phyloP scores from a whole-genome alignment of 2,888 invertebrate species.

The Dromius quadrimaculatus region DNA sequence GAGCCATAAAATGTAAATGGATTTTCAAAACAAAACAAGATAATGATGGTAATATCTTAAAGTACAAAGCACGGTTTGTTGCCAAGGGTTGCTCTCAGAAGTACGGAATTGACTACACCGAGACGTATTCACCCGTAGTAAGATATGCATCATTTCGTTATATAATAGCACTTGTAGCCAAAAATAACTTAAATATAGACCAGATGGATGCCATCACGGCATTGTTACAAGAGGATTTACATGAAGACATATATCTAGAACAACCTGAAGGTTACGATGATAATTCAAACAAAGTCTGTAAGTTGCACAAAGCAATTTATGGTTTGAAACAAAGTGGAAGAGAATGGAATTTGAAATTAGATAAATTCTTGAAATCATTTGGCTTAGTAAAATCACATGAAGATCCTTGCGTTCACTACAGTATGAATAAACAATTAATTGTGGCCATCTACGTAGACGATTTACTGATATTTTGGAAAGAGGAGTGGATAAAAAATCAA shows the following conservation, averaged over 20 bases:
- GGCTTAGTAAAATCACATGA: conserved; percentile 45
- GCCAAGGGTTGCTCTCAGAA: conserved; percentile 41
- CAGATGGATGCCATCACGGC: conserved; percentile 25
- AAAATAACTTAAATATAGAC: conserved; percentile 35
- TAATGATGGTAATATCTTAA: neutral
- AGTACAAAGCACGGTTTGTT: conserved; percentile 25
- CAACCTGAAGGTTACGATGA: conserved; percentile 28
- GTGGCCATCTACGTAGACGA: conserved; percentile 57
- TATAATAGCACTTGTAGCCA: conserved; percentile 1
- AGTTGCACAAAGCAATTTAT: conserved; percentile 55
- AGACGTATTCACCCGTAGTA: conserved; percentile 41
- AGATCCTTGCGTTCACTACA: conserved; percentile 54
- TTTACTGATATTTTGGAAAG: conserved; percentile 49
- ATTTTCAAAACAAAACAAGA: conserved; percentile 23
- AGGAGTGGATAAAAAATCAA: conserved; percentile 7
- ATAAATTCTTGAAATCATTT: conserved; percentile 46
- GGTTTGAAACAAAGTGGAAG: conserved; percentile 56
- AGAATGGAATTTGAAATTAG: conserved; percentile 55
- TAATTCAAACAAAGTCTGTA: conserved; percentile 53
- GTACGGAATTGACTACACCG: conserved; percentile 12
- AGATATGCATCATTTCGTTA: conserved; percentile 1
- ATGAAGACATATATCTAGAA: conserved; percentile 10
- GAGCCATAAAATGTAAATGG: conserved; percentile 39
- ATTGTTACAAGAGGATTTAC: neutral
- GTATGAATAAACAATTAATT: conserved; percentile 43